Evolutionary conservation across 2,113 vertebrate species (phyloP).

Genomic region (Uria aalge): DNA sequence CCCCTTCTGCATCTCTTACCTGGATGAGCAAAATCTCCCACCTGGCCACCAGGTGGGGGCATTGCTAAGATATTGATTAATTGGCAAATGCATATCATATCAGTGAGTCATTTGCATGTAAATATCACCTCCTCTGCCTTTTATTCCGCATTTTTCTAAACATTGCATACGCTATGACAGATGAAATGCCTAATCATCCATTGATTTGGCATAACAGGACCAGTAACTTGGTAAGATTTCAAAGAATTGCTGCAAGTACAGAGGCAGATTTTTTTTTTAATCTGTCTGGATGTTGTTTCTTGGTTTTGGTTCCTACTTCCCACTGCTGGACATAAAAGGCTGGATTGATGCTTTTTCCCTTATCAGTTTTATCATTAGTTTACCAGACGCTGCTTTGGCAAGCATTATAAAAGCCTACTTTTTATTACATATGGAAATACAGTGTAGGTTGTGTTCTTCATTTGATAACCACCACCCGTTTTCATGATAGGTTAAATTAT

Average conservation of each 20-base stretch:
- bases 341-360: neutral
- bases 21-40: neutral
- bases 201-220: neutral
- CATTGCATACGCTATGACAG: fast-evolving
- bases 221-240: neutral
- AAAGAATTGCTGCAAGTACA: neutral
- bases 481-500: neutral
- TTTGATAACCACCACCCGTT: neutral
- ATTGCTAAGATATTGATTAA: constrained; percentile 42
- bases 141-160: neutral
- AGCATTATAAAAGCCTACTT: neutral
- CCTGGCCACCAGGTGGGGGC: constrained; percentile 53
- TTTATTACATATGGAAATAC: neutral
- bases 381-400: neutral
- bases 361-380: neutral
- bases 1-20: neutral
- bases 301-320: neutral
- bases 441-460: neutral
- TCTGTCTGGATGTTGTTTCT: neutral
- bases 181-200: neutral
- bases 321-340: neutral
- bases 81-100: neutral
- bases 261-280: neutral
- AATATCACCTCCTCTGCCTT: neutral
- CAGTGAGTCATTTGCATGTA: neutral